Evolutionary conservation across 2,888 invertebrate species (phyloP), one percentile per base, ranked within the genome.

Genomic region (Pachymerium ferrugineum): DNA sequence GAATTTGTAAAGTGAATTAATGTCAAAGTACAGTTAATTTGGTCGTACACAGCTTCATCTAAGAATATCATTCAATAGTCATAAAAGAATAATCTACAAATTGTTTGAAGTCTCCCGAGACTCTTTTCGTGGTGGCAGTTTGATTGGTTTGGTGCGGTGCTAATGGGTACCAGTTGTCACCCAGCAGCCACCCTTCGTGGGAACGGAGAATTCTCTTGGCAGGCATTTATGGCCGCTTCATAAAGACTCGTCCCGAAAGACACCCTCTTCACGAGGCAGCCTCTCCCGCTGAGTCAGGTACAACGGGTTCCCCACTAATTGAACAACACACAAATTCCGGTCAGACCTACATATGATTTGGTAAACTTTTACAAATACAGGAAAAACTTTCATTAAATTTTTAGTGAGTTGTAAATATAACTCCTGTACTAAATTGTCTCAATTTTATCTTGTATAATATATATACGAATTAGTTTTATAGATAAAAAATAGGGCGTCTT

Each of bases 161-260:
- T 38, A 38, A 38, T 38, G 38, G 38, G 38, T 38, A 38, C 3
- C 38, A 38, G 38, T 38, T 38, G 38, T 38, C 38, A 38, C 38
- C 38, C 38, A 38, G 38, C 38, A 38, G 38, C 38, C 38, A 38
- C 38, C 38, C 38, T n/a, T 38, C 38, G 38, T 38, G 38, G 38
- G 38, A 38, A 38, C 38, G 38, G 38, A 38, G 38, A 38, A 38
- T 38, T 38, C 38, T 38, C 38, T 38, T 38, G 38, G 38, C 38
- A 38, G 62, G 22, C 62, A 29, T 69, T 69, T 69, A 69, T 69
- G 69, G 30, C 69, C 69, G 69, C 69, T 69, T 69, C 69, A 69
- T 69, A 69, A 69, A 69, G 69, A 22, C 69, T 38, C 38, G 38
- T 38, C 38, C 38, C 38, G 38, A 38, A 38, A 38, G 38, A 38